Base-by-base conservation (phyloP, 2,797 vertebrate species). In the Neopelma chrysocephalum region DNA sequence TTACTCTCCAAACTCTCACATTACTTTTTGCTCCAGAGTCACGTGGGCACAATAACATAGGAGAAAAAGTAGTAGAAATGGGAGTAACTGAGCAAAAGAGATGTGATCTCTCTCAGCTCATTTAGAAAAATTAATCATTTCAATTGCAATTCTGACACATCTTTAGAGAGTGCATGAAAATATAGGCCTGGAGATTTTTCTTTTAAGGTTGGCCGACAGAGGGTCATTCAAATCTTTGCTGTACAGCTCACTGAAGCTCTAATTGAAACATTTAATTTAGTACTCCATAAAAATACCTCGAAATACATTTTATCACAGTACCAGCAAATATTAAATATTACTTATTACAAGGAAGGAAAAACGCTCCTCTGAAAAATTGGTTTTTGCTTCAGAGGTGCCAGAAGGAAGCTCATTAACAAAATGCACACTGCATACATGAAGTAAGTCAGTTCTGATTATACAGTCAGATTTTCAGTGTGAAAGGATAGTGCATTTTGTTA, bases 261-360 rank as follows among this genome's bases (percentile, higher is more conserved):
- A 97, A 96, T 92, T 97, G 95, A 97, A 96, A 89, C 72, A 87
- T 95, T 96, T 96, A 95, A 96, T 97, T 96, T 93, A 76, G 53
- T 87, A 87, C 76, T 96, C 42, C 75, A 92, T 96, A 94, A 96
- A 96, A 96, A 87, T 93, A 90, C 70, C 71, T 85, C 0, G 0
- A 87, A 90, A 96, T 94, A 50, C 45, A 65, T 91, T 96, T 92
- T 95, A 93, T 87, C 69, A 89, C 45, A 81, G 78, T 50, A 87
- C 71, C 65, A 83, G 95, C 79, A 94, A 93, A 93, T 96, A 93
- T 89, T 93, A 95, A 91, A 91, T 75, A 56, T 87, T 94, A 82
- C 81, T 89, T 93, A 92, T 80, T 93, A 87, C 45, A 85, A 85
- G 48, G 53, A 93, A 76, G 38, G 50, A 54, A 93, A 94, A 90